These are phyloP conservation scores for Physocephala rufipes DNA, from an alignment of 2,888 invertebrate genomes.

Conservation along the genomic window DNA sequence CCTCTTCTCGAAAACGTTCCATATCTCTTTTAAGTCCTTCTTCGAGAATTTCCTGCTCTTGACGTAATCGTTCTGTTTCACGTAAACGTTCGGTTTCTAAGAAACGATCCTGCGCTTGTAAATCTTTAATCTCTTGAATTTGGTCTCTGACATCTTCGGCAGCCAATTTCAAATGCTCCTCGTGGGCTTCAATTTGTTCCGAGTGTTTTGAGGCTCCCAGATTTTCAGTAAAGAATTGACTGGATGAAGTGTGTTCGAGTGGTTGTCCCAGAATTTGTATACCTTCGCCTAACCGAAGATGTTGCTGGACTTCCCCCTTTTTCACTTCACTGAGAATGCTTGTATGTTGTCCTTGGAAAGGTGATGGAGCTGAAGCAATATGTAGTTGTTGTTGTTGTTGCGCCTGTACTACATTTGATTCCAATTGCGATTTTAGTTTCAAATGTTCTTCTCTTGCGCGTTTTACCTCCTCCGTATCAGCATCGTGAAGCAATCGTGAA, in stretches of 20 bases:
- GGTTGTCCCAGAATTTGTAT: not conserved
- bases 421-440: slow-evolving; percentile 40
- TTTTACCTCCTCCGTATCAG: not conserved
- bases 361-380: slow-evolving; percentile 47
- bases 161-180: slow-evolving; percentile 50
- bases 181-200: slow-evolving; percentile 45
- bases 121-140: slow-evolving; percentile 45
- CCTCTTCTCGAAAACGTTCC: slow-evolving; percentile 50
- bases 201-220: slow-evolving; percentile 8
- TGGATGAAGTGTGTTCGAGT: not conserved
- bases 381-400: slow-evolving; percentile 27
- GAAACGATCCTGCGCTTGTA: slow-evolving; percentile 50
- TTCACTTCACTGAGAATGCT: slow-evolving; percentile 49
- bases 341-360: slow-evolving; percentile 54
- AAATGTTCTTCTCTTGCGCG: too few species aligned
- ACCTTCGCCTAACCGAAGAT: slow-evolving; percentile 14
- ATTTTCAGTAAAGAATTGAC: slow-evolving; percentile 1
- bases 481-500: too few species aligned
- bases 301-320: slow-evolving; percentile 39
- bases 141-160: not conserved
- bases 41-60: slow-evolving; percentile 48
- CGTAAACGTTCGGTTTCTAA: slow-evolving; percentile 47
- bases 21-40: slow-evolving; percentile 45
- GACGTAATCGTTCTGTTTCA: slow-evolving; percentile 50
- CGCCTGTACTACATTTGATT: not conserved